Percentiles rank a stretch among this genome's conserved stretches.
phyloP scores from a whole-genome alignment of 2,113 vertebrate species.

The Myxocyprinus asiaticus region DNA sequence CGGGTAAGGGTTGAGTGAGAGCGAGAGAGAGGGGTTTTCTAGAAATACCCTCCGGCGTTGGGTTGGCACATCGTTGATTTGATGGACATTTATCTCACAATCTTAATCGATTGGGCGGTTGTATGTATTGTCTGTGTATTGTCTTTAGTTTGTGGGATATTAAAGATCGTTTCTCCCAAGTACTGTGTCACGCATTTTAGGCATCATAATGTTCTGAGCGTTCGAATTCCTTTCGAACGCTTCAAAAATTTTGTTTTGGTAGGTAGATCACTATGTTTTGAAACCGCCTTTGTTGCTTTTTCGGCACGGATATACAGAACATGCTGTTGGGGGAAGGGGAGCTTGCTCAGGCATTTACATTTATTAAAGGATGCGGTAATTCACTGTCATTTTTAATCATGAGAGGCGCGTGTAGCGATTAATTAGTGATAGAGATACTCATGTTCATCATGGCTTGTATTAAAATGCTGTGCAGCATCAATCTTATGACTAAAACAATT shows the following conservation, averaged over 20 bases:
- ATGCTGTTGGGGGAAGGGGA: constrained; percentile 64
- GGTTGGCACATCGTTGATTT: too few relatives aligned
- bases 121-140: too few relatives aligned
- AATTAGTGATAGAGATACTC: constrained; percentile 52
- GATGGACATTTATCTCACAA: too few relatives aligned
- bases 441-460: constrained; percentile 25
- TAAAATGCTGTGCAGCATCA: constrained; percentile 7
- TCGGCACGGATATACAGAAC: constrained; percentile 44
- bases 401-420: constrained; percentile 20
- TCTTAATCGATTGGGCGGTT: too few relatives aligned
- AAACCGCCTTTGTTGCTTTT: not conserved
- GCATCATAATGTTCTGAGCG: too few relatives aligned
- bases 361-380: constrained; percentile 15
- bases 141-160: too few relatives aligned
- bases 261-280: not conserved
- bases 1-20: constrained; percentile 68
- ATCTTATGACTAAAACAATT: constrained; percentile 41
- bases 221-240: too few relatives aligned
- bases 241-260: not conserved
- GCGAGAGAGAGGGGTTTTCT: constrained; percentile 52
- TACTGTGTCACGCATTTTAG: not conserved
- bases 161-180: too few relatives aligned
- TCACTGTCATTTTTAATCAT: constrained; percentile 32
- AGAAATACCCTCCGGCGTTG: constrained; percentile 32
- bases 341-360: constrained; percentile 17